These are phyloP conservation scores for Drosophila seguyi DNA, from an alignment of 1,140 invertebrate genomes.

Conservation along the genomic window DNA sequence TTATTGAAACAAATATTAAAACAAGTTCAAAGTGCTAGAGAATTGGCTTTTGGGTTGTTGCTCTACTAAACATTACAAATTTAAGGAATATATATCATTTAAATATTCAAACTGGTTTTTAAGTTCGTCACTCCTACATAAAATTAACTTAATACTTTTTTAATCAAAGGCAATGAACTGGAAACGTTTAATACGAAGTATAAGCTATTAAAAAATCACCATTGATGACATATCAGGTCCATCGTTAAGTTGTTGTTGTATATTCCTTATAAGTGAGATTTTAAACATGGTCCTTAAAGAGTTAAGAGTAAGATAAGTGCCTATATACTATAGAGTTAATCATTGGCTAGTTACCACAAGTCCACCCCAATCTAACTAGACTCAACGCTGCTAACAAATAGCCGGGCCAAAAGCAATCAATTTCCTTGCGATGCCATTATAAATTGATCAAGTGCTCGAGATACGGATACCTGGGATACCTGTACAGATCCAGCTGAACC, in stretches of 20 bases:
- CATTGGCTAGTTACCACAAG: not conserved
- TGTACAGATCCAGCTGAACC: constrained; percentile 7
- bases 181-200: not conserved
- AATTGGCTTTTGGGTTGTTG: not conserved
- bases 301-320: too few species aligned
- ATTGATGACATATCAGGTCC: not conserved
- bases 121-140: constrained; percentile 12
- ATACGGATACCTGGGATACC: constrained; percentile 19
- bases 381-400: constrained; percentile 43
- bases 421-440: constrained; percentile 42
- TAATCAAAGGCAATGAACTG: constrained; percentile 2
- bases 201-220: not conserved
- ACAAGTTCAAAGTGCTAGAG: not conserved
- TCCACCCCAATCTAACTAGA: constrained; percentile 12
- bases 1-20: not conserved
- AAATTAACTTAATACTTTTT: not conserved
- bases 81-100: not conserved
- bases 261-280: too few species aligned
- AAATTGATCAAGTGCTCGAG: constrained; percentile 44
- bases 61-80: not conserved
- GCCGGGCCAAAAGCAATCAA: constrained; percentile 54
- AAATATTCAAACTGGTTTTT: not conserved
- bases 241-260: not conserved
- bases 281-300: not conserved
- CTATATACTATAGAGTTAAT: not conserved